Base-by-base conservation (phyloP, 1,140 invertebrate species). In the Neocloeon triangulifer region DNA sequence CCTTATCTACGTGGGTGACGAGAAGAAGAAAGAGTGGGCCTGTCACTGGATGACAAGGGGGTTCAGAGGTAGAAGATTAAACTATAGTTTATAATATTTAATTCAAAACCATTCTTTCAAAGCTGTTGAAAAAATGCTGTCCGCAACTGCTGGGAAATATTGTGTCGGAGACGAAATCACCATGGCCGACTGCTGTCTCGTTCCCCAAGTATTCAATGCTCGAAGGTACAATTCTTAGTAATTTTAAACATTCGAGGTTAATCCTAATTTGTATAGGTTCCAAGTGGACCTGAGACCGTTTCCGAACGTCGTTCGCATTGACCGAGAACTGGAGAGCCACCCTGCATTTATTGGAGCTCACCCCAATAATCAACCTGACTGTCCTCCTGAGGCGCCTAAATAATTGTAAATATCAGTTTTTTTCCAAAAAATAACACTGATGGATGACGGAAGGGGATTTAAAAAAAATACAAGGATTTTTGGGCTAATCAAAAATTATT, bases 151-250 rank as follows among this genome's bases (percentile, higher is more conserved):
- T 28, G 91, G 89, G 10, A 86, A 89, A 50, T 97, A 89, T 47
- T 88, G 84, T 49, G 76, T 94, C 2, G 91, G 89, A 2, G 82
- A 97, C 56, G 68, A 81, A 40, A 70, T 96, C 19, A 86, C 88
- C 0, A 55, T 96, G 44, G 89, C 91, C 17, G 92, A 98, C 53
- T 84, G 86, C 42, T 95, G 82, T 47, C 58, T 96, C 15, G 78
- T 95, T 25, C 88, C 91, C 30, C 91, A 96, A 62, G 77, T 91
- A 25, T 82, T 77, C 46, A 85, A 84, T 57, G 81, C 82, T 19
- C 62, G 73, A 52, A 73, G 77, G 73, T 74, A 45, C n/a, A 27
- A 19, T 22, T 5, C 22, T 21, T 31, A 36, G 18, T 16, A n/a
- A 29, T 33, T n/a, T 33, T 32, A 13, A 14, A 25, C 3, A 32